phyloP scores from a whole-genome alignment of 1,140 invertebrate species.

The Rhagoletis pomonella region DNA sequence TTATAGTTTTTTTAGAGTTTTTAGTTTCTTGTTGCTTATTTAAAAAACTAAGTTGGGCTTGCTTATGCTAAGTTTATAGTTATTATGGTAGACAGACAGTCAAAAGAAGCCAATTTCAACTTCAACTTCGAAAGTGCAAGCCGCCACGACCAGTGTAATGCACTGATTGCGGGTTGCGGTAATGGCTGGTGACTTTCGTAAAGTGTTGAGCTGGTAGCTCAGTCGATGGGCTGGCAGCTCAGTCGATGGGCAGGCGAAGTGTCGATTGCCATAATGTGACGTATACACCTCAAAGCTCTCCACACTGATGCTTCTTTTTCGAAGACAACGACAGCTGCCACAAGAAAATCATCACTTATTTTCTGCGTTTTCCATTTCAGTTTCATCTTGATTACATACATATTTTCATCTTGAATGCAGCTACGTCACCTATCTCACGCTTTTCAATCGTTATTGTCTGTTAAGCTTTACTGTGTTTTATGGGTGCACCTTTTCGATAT shows the following conservation, averaged over 20 bases:
- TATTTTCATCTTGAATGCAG: neutral
- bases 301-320: neutral
- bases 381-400: neutral
- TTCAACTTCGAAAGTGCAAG: neutral
- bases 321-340: neutral
- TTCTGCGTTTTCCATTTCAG: neutral
- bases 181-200: neutral
- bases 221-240: neutral
- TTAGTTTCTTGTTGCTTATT: neutral
- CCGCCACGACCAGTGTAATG: too few species aligned
- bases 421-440: neutral
- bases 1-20: neutral
- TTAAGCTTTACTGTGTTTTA: neutral
- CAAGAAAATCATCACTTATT: neutral
- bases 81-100: neutral
- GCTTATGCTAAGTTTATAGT: neutral
- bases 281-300: neutral
- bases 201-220: neutral
- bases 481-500: neutral
- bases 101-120: neutral
- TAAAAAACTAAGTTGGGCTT: constrained; percentile 2
- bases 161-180: neutral
- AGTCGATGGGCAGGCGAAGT: neutral
- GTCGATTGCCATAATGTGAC: too few species aligned
- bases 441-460: neutral